Percentiles rank a stretch among this genome's conserved stretches.
Evolutionary conservation across 1,140 invertebrate species (phyloP).

Genomic region (Drosophila orosa): DNA sequence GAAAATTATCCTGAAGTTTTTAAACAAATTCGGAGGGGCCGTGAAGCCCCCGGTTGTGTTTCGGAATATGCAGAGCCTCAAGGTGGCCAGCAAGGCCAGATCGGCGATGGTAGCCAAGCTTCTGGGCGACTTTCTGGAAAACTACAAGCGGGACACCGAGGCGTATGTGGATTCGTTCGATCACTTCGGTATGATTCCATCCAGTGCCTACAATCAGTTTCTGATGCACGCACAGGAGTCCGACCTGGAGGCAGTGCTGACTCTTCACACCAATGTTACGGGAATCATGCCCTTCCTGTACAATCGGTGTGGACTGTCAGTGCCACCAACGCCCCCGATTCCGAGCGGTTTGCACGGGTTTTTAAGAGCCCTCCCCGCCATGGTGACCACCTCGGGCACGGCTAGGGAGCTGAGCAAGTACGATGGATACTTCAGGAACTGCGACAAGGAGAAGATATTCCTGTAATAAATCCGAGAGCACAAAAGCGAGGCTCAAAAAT

Average conservation of each 20-base stretch:
- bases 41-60: constrained; percentile 90
- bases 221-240: constrained; percentile 84
- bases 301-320: constrained; percentile 72
- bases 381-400: constrained; percentile 55
- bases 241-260: constrained; percentile 77
- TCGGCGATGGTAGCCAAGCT: constrained; percentile 95
- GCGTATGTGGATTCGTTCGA: constrained; percentile 89
- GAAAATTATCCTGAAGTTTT: constrained; percentile 92
- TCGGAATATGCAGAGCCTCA: constrained; percentile 59
- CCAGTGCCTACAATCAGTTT: constrained; percentile 87
- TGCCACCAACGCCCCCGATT: constrained; percentile 79
- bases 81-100: constrained; percentile 91
- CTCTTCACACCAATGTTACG: constrained; percentile 80
- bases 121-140: constrained; percentile 95
- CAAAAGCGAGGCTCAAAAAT: constrained; percentile 48
- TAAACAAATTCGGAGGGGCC: constrained; percentile 91
- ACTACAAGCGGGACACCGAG: constrained; percentile 94
- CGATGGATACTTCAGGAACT: constrained; percentile 67
- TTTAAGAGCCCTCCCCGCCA: constrained; percentile 78
- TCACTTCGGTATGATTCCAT: constrained; percentile 86
- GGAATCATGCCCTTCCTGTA: constrained; percentile 83
- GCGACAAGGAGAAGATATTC: constrained; percentile 61
- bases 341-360: constrained; percentile 81
- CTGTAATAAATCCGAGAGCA: constrained; percentile 44
- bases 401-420: constrained; percentile 71